Evolutionary conservation across 2,113 vertebrate species (phyloP).

Genomic region (Oryzias javanicus): DNA sequence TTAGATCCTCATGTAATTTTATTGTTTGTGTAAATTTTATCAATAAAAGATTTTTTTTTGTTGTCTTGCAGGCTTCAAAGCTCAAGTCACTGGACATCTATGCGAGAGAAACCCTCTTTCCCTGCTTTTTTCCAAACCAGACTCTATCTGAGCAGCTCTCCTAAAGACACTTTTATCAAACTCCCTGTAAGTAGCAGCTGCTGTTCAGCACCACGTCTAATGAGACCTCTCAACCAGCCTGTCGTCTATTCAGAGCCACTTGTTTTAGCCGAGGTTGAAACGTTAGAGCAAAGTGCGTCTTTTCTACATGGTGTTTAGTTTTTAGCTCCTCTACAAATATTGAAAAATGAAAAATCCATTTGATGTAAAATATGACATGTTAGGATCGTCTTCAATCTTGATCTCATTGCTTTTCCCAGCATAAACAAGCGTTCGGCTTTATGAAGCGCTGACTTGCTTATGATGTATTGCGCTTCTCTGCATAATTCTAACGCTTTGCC

Average conservation of each 20-base stretch:
- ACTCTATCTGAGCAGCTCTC: conserved; percentile 72
- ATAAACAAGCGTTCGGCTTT: no score
- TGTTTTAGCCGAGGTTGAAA: neutral
- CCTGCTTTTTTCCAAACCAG: conserved; percentile 82
- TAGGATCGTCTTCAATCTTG: no score
- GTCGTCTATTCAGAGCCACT: neutral
- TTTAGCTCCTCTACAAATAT: no score
- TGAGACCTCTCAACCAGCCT: neutral
- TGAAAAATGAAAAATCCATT: no score
- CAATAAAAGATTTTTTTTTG: neutral
- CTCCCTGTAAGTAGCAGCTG: conserved; percentile 74
- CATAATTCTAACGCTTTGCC: neutral
- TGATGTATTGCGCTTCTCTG: conserved; percentile 4
- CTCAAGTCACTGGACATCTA: conserved; percentile 65
- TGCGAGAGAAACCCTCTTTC: conserved; percentile 69
- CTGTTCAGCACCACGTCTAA: neutral
- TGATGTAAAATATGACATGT: no score
- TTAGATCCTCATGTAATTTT: no score
- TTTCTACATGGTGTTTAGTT: no score
- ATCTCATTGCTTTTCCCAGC: no score
- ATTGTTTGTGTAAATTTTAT: no score
- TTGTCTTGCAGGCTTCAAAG: conserved; percentile 65
- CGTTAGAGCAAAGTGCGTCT: neutral
- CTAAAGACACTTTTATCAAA: conserved; percentile 87
- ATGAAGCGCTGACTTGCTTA: neutral